Base-by-base conservation (phyloP, 2,113 vertebrate species). In the Varanus salvator region DNA sequence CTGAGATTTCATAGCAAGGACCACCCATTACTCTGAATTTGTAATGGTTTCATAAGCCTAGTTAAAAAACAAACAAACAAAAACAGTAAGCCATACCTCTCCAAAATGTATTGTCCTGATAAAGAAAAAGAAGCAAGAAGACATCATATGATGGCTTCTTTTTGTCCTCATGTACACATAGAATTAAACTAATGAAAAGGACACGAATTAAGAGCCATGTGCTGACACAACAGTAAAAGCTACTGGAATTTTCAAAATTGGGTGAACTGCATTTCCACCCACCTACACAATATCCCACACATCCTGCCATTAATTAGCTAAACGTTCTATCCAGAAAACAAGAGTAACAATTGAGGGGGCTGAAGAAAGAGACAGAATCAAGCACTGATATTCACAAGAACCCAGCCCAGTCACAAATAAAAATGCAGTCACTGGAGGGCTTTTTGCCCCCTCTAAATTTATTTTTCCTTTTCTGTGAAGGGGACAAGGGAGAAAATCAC, bases 281-380 rank as follows among this genome's bases (percentile, higher is more conserved):
- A 96, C 97, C 97, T 97, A 97, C 97, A 96, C 96, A 76, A 93
- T 90, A 86, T 91, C 93, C 96, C 96, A 97, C 96, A 97, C 97
- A 97, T 98, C 97, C 97, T 98, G 97, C 94, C 96, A 97, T 97
- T 97, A 97, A 98, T 97, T 97, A 97, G 95, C 96, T 91, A 91
- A 97, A 90, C 17, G 93, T 95, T 96, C 91, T 95, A 93, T 94
- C 94, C 93, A 95, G 97, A 97, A 97, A 97, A 98, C 97, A 97
- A 96, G 96, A 93, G 91, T 71, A 93, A 96, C 83, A 78, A 78
- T 64, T 94, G 96, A 96, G 96, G 94, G 97, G 96, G 97, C 91
- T 94, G 95, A 93, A 95, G 93, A 96, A 94, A 94, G 96, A 95
- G 95, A 96, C 93, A 80, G 88, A 97, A 94, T 89, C 95, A 93